Conservation (phyloP, 1,140 invertebrate species). For the Dinothrombium tinctorium region DNA sequence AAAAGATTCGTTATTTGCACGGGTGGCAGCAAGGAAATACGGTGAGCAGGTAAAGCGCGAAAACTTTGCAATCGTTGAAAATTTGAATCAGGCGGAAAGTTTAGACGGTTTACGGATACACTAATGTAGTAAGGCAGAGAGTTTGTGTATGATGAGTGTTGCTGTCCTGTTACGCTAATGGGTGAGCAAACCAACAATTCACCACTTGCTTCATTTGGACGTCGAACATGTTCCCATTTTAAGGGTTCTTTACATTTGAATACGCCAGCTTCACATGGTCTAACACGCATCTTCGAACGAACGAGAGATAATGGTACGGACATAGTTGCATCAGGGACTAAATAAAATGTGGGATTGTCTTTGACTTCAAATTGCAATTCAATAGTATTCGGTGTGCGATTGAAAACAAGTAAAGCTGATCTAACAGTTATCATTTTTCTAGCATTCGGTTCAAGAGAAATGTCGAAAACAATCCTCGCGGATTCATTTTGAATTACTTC, state of each 20-base stretch:
- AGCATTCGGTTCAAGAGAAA: conserved; percentile 70
- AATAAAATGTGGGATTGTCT: conserved; percentile 14
- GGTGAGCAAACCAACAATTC: conserved; percentile 16
- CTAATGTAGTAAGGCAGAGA: conserved; percentile 36
- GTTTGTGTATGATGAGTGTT: conserved; percentile 8
- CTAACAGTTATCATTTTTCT: conserved; percentile 83
- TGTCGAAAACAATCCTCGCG: conserved; percentile 56
- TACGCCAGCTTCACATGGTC: conserved; percentile 26
- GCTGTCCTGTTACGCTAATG: conserved; percentile 1
- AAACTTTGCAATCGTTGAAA: background rate
- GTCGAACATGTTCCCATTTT: conserved; percentile 36
- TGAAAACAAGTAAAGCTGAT: conserved; percentile 57
- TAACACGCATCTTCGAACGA: conserved; percentile 32
- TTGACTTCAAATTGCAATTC: conserved; percentile 38
- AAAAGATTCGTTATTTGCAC: conserved; percentile 42
- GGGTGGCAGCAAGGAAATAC: conserved; percentile 53
- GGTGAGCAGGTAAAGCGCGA: conserved; percentile 29
- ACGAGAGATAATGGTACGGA: conserved; percentile 38
- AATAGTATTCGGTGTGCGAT: conserved; percentile 36
- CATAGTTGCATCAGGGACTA: conserved; percentile 20
- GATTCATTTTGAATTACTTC: conserved; percentile 18
- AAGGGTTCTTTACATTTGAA: conserved; percentile 35
- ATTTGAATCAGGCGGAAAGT: conserved; percentile 39
- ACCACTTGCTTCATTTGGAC: conserved; percentile 25
- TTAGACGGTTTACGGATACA: conserved; percentile 46